Evolutionary conservation across 2,888 invertebrate genomes (phyloP).

Genomic region (Aelia acuminata): DNA sequence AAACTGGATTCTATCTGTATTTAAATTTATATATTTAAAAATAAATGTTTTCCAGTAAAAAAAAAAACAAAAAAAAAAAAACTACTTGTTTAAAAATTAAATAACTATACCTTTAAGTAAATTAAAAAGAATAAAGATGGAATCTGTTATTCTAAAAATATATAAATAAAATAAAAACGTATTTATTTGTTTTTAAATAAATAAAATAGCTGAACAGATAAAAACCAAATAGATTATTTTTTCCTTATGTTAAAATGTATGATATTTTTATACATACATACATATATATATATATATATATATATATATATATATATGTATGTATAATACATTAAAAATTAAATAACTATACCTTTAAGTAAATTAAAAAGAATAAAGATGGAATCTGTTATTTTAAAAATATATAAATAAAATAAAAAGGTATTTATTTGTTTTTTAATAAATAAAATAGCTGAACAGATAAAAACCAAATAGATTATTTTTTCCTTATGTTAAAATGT

Average conservation of each 20-base stretch:
- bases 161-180: neutral
- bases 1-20: neutral
- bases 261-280: neutral
- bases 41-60: neutral
- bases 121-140: neutral
- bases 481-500: no score
- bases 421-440: neutral
- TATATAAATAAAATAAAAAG: neutral
- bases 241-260: no score
- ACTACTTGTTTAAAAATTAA: neutral
- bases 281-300: conserved; percentile 15
- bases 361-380: neutral
- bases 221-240: neutral
- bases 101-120: neutral
- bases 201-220: neutral
- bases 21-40: neutral
- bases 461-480: neutral
- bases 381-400: neutral
- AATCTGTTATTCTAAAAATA: neutral
- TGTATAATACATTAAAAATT: neutral
- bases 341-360: neutral
- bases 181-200: neutral
- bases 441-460: neutral
- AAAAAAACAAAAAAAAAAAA: neutral
- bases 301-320: conserved; percentile 39